phyloP scores from a whole-genome alignment of 2,797 vertebrate genomes.

The Thalassophryne amazonica region DNA sequence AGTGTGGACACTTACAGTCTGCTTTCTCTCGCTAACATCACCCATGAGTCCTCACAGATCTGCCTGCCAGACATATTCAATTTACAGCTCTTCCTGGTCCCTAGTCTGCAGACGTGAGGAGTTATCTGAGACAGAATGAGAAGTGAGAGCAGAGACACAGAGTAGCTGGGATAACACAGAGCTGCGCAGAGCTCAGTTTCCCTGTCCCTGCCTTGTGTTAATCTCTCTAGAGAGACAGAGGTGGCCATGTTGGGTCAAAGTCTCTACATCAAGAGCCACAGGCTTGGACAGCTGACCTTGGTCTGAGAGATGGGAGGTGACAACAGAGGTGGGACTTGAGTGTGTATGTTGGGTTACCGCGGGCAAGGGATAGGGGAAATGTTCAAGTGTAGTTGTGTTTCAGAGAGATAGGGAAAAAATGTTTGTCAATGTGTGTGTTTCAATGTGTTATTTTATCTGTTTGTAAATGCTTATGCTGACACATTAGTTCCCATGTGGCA shows the following conservation, averaged over 20 bases:
- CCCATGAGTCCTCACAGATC: constrained; percentile 72
- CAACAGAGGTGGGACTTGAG: constrained; percentile 75
- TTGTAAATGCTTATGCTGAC: constrained; percentile 65
- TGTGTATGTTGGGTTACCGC: constrained; percentile 69
- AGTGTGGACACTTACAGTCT: constrained; percentile 67
- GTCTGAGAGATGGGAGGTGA: constrained; percentile 75
- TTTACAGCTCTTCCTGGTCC: constrained; percentile 75
- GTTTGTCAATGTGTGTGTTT: constrained; percentile 48
- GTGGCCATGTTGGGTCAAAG: constrained; percentile 79
- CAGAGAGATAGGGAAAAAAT: constrained; percentile 56
- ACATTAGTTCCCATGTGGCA: constrained; percentile 67
- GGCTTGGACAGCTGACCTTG: constrained; percentile 77
- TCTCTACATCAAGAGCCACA: constrained; percentile 70
- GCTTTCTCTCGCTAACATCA: constrained; percentile 66
- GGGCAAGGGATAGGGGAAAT: constrained; percentile 71
- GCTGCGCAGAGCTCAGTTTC: constrained; percentile 60
- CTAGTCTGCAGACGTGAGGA: constrained; percentile 65
- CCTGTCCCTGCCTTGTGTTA: constrained; percentile 75
- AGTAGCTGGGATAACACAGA: constrained; percentile 65
- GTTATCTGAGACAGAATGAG: constrained; percentile 71
- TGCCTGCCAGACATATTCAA: constrained; percentile 80
- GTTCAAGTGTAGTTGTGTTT: constrained; percentile 39
- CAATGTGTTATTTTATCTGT: constrained; percentile 54
- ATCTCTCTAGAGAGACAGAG: constrained; percentile 77
- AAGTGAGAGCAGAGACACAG: constrained; percentile 60